Percentiles rank a stretch among this genome's conserved stretches.
Conservation (phyloP, 2,888 invertebrate genomes). For the Syrista parreyssii region DNA sequence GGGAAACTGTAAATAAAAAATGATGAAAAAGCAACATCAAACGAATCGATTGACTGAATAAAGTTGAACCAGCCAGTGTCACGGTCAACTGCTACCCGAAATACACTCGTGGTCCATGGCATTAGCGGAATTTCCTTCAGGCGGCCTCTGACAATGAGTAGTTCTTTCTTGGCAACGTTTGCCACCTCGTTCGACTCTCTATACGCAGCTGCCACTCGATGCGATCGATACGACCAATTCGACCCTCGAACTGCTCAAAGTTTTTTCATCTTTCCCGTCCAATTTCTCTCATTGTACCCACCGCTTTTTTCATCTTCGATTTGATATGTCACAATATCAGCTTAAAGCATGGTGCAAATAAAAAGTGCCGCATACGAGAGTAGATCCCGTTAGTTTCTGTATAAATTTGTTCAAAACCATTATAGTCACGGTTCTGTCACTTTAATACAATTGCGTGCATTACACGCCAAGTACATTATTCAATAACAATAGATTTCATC, state of each 20-base stretch:
- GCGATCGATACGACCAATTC: neutral
- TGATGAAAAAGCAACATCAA: too few species aligned
- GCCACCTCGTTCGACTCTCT: neutral
- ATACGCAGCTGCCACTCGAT: neutral
- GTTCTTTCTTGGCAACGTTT: constrained; percentile 4
- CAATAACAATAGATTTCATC: too few species aligned
- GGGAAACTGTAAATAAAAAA: too few species aligned
- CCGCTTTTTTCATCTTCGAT: neutral
- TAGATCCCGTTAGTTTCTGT: too few species aligned
- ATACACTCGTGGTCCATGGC: neutral
- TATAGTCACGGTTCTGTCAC: too few species aligned
- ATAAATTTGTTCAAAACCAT: too few species aligned
- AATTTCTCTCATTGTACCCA: neutral
- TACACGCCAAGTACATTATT: too few species aligned
- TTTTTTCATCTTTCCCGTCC: neutral
- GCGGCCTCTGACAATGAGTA: neutral
- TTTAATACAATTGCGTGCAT: too few species aligned
- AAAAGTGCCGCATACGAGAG: too few species aligned
- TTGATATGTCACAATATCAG: too few species aligned
- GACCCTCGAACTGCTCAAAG: neutral
- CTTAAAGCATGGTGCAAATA: too few species aligned
- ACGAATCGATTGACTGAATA: too few species aligned
- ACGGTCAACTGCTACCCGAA: constrained; percentile 22
- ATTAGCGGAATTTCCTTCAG: neutral
- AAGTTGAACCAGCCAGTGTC: constrained; percentile 19